phyloP scores from a whole-genome alignment of 2,888 invertebrate species.

The Hypomecis punctinalis region DNA sequence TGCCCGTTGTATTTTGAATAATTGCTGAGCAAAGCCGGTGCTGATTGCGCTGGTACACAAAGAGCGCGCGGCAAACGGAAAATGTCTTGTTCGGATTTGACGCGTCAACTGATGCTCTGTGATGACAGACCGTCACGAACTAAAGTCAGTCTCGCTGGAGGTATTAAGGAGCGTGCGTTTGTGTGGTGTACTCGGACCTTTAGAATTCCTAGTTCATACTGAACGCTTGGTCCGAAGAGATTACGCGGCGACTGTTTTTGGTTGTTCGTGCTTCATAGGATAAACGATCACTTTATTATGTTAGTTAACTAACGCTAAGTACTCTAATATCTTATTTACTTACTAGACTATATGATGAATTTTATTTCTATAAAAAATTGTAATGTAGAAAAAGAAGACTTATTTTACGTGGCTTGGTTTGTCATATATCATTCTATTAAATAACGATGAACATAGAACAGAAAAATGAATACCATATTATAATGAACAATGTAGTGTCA shows the following conservation, averaged over 20 bases:
- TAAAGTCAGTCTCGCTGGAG: slow-evolving; percentile 39
- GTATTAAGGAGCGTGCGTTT: slow-evolving; percentile 33
- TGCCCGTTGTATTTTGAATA: slow-evolving; percentile 83
- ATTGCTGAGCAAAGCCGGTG: slow-evolving; percentile 72
- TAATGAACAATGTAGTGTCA: no score
- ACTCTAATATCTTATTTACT: background rate
- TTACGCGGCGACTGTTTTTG: slow-evolving; percentile 7
- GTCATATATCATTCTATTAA: no score
- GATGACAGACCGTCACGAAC: slow-evolving; percentile 37
- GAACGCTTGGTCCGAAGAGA: background rate
- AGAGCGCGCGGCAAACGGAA: slow-evolving; percentile 68
- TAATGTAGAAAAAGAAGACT: no score
- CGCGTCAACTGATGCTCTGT: slow-evolving; percentile 43
- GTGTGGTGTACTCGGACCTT: slow-evolving; percentile 26
- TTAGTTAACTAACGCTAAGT: no score
- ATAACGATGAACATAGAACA: no score
- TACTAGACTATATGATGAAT: no score
- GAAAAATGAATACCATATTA: no score
- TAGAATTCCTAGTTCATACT: slow-evolving; percentile 13
- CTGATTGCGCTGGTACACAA: slow-evolving; percentile 71
- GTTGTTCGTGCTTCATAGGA: background rate
- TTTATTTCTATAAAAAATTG: no score
- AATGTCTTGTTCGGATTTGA: slow-evolving; percentile 74
- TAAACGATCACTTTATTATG: no score
- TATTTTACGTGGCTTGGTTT: no score